phyloP scores from a whole-genome alignment of 2,888 invertebrate genomes.

The Chrysolina haemoptera region DNA sequence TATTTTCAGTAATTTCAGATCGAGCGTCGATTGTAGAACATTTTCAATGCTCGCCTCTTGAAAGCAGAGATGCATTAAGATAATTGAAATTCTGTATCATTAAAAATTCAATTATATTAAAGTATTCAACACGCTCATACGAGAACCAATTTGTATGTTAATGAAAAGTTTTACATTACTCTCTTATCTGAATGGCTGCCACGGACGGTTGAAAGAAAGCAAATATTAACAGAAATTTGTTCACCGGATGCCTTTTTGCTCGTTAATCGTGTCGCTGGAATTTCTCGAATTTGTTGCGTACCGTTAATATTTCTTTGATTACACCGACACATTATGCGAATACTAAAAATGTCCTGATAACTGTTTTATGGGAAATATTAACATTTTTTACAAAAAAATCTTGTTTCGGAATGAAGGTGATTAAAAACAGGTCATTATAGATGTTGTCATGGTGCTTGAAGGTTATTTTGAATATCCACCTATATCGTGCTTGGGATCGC shows the following conservation, averaged over 20 bases:
- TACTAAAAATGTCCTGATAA: neutral
- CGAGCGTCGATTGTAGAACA: slow-evolving; percentile 2
- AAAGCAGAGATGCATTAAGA: slow-evolving; percentile 32
- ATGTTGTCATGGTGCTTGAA: too few relatives aligned
- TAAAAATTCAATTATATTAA: slow-evolving; percentile 31
- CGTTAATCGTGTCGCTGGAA: neutral
- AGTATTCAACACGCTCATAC: slow-evolving; percentile 32
- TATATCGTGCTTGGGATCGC: too few relatives aligned
- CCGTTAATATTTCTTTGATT: neutral
- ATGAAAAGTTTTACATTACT: slow-evolving; percentile 25
- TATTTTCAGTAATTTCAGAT: slow-evolving; percentile 11
- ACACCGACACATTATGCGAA: neutral
- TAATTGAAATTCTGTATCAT: slow-evolving; percentile 30
- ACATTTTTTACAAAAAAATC: too few relatives aligned
- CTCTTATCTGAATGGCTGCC: slow-evolving; percentile 24
- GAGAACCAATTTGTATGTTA: slow-evolving; percentile 32
- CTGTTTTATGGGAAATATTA: too few relatives aligned
- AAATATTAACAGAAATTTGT: slow-evolving; percentile 14
- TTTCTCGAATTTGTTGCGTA: neutral
- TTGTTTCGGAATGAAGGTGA: too few relatives aligned
- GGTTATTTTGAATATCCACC: too few relatives aligned
- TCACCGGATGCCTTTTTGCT: neutral
- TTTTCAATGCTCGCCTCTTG: slow-evolving; percentile 24
- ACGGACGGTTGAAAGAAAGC: slow-evolving; percentile 18
- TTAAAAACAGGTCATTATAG: too few relatives aligned